Conservation (phyloP, 1,140 invertebrate species). For the Nomia melanderi region DNA sequence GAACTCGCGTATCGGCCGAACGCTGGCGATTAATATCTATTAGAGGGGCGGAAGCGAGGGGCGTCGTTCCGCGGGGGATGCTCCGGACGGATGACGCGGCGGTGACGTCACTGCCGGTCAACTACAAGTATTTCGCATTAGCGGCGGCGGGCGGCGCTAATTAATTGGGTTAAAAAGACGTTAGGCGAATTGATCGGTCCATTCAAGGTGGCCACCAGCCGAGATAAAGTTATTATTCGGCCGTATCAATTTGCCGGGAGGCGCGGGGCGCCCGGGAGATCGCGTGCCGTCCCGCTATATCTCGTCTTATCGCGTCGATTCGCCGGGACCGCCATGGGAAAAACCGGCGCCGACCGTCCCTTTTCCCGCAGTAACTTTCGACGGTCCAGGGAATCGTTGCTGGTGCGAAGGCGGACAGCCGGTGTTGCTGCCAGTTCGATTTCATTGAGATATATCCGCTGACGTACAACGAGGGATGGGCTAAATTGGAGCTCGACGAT, state of each 20-base stretch:
- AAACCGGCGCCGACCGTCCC: conserved; percentile 24
- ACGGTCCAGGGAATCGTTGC: background rate
- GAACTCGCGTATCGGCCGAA: conserved; percentile 46
- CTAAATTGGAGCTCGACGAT: too few relatives aligned
- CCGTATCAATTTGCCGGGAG: conserved; percentile 66
- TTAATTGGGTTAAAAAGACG: conserved; percentile 81
- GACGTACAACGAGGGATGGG: too few relatives aligned
- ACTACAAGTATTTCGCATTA: conserved; percentile 81
- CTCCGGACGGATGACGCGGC: conserved; percentile 56
- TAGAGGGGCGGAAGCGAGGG: conserved; percentile 73
- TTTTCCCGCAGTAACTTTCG: conserved; percentile 54
- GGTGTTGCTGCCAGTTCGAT: background rate
- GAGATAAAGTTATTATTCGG: conserved; percentile 74
- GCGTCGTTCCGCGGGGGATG: conserved; percentile 46
- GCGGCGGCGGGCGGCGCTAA: conserved; percentile 65
- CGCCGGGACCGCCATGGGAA: conserved; percentile 58
- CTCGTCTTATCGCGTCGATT: conserved; percentile 61
- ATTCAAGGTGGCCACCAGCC: conserved; percentile 58
- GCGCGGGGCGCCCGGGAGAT: conserved; percentile 41
- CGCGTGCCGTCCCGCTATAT: conserved; percentile 56
- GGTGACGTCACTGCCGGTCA: conserved; percentile 79
- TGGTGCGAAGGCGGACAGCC: conserved; percentile 2
- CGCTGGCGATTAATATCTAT: conserved; percentile 77
- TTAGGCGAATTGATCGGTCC: conserved; percentile 75
- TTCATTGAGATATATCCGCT: conserved; percentile 4